Conservation (phyloP, 1,140 invertebrate genomes). For the Drosophila kohkoa region DNA sequence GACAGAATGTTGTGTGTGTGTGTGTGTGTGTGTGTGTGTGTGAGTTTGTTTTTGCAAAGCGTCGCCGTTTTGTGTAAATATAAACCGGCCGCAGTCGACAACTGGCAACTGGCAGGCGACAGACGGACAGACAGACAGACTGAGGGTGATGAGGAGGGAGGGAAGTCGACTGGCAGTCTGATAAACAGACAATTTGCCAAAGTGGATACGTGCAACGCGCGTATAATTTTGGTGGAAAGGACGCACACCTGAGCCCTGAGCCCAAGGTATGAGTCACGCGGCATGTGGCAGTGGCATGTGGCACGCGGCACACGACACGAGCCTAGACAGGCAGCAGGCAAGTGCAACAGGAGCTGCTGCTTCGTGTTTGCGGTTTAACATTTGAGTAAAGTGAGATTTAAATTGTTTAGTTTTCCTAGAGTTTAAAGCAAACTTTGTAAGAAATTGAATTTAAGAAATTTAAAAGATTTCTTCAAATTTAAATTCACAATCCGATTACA, state of each 20-base stretch:
- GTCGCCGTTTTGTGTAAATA: conserved; percentile 72
- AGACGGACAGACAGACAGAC: background rate
- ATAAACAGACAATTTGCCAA: conserved; percentile 83
- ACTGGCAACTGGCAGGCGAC: background rate
- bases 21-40: conserved; percentile 53
- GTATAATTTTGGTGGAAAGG: conserved; percentile 65
- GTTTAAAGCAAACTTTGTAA: background rate
- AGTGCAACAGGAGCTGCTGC: conserved; percentile 56
- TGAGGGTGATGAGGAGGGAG: background rate
- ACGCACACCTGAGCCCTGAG: conserved; percentile 56
- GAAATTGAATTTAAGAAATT: background rate
- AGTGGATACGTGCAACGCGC: conserved; percentile 78
- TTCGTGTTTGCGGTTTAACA: conserved; percentile 18
- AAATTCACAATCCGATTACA: too few species aligned
- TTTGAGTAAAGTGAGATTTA: conserved; percentile 11
- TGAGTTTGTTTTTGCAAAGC: conserved; percentile 57
- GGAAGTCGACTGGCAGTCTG: conserved; percentile 62
- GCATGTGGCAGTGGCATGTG: background rate
- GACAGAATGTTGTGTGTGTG: conserved; percentile 29
- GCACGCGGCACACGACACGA: conserved; percentile 14
- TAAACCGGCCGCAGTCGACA: conserved; percentile 64
- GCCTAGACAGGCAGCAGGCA: conserved; percentile 44
- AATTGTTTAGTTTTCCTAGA: conserved; percentile 8
- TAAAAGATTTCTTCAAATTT: too few species aligned
- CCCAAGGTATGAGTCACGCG: conserved; percentile 22